Evolutionary conservation across 2,113 vertebrate species (phyloP).

Genomic region (Gallinago jamesoni): DNA sequence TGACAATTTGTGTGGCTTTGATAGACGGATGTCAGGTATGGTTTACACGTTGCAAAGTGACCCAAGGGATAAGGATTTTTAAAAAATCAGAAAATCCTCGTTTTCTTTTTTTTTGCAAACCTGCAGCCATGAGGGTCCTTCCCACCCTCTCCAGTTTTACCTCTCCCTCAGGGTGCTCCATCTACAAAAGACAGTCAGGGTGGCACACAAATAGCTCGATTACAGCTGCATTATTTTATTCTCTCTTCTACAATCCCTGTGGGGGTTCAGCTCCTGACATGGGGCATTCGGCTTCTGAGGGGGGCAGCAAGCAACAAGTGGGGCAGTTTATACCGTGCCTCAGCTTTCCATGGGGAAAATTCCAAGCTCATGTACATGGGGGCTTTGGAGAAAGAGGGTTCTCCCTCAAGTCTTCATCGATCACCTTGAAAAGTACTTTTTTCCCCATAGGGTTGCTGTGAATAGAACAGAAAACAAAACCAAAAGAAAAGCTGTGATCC

Average conservation of each 20-base stretch:
- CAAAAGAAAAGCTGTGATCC: background rate
- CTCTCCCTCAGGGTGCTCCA: background rate
- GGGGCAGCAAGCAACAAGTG: rapidly evolving
- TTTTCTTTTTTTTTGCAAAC: background rate
- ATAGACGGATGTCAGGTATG: rapidly evolving
- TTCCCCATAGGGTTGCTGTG: background rate
- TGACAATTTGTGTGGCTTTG: background rate
- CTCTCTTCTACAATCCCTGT: background rate
- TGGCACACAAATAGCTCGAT: rapidly evolving
- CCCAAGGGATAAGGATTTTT: background rate
- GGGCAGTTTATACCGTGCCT: rapidly evolving
- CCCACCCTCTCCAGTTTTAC: background rate
- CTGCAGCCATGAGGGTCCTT: background rate
- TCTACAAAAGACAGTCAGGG: background rate
- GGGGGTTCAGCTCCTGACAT: background rate
- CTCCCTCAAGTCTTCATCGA: background rate
- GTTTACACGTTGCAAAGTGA: background rate
- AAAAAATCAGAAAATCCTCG: background rate
- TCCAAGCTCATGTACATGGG: rapidly evolving
- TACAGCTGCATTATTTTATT: background rate
- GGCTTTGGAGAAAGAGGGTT: background rate
- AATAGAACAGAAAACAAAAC: background rate
- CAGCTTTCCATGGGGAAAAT: rapidly evolving
- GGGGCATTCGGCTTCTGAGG: background rate
- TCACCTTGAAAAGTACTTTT: background rate